Conservation (phyloP, 2,888 invertebrate genomes). For the Lamellibrachia satsuma region DNA sequence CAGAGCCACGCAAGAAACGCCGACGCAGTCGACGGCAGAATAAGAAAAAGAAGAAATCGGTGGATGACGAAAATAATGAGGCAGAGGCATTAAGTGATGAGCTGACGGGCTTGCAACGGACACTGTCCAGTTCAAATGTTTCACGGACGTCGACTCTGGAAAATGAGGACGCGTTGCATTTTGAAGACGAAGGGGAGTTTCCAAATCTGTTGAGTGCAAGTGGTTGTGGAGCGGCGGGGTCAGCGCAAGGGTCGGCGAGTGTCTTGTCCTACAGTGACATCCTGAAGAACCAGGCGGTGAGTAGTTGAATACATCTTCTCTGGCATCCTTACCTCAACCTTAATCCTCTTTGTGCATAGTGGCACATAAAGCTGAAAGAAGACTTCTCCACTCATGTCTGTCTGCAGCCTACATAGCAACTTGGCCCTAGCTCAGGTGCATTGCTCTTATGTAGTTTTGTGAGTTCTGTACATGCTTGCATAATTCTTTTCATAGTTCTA, state of each 20-base stretch:
- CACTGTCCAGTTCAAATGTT: slow-evolving; percentile 39
- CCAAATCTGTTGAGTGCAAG: slow-evolving; percentile 49
- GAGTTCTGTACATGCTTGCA: background rate
- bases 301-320: slow-evolving; percentile 28
- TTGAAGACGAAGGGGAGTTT: slow-evolving; percentile 62
- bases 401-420: background rate
- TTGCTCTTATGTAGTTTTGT: background rate
- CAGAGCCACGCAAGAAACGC: slow-evolving; percentile 27
- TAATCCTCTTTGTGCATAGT: background rate
- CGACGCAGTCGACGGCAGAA: slow-evolving; percentile 26
- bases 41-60: background rate
- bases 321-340: background rate
- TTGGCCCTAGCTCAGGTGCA: background rate
- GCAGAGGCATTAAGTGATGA: slow-evolving; percentile 36
- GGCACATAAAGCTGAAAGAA: background rate
- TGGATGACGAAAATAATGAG: slow-evolving; percentile 28
- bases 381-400: too few species aligned
- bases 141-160: slow-evolving; percentile 34
- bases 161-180: slow-evolving; percentile 45
- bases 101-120: slow-evolving; percentile 31
- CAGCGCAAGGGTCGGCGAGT: background rate
- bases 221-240: slow-evolving; percentile 29
- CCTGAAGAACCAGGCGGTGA: slow-evolving; percentile 46
- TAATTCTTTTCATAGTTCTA: too few species aligned
- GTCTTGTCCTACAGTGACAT: slow-evolving; percentile 56